Evolutionary conservation across 2,888 invertebrate species (phyloP), one percentile per base, ranked within the genome.

Genomic region (Lycaena phlaeas): DNA sequence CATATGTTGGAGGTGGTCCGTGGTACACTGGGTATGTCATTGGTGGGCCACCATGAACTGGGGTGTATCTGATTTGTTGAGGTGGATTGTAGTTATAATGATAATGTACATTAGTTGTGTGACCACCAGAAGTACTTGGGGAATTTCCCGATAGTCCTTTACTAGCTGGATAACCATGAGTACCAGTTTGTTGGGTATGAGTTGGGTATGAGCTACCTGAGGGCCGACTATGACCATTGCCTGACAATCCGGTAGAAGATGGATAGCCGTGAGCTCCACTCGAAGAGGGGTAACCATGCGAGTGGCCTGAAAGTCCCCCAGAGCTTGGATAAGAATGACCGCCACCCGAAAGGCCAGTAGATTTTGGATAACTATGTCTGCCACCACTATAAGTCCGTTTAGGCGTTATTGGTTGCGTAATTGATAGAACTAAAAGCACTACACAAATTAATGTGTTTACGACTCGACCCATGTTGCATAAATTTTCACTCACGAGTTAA

Each of bases 11-110:
- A 2, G 78, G 81, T 0, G 59, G 36, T 6, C 75, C 74, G 3
- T 50, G 75, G 48, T 79, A 82, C 2, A 79, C 77, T 15, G 81
- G 81, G 42, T 78, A 81, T 45, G 37, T 56, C 10, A 59, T 39
- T 6, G 74, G 56, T 1, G 63, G 49, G 3, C 64, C 70, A 1
- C 78, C 79, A 26, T 61, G 60, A 1, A 49, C 47, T 1, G 75
- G 67, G 0, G 65, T 56, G 46, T 79, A 79, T 26, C 60, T 62
- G 38, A 81, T 78, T 50, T 70, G 74, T 46, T 66, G 66, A 1
- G 81, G 81, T 4, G 81, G 79, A 43, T 47, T 66, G 54, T 79
- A 81, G 44, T 75, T 66, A 41, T 81, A 79, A 46, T 77, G 65
- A 46, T 76, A 55, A 46, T 75, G 54, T 17, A 70, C 49, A 12